Conservation (phyloP, 35 echinoderm and acorn worm genomes). For the Hemicentrotus pulcherrimus region DNA sequence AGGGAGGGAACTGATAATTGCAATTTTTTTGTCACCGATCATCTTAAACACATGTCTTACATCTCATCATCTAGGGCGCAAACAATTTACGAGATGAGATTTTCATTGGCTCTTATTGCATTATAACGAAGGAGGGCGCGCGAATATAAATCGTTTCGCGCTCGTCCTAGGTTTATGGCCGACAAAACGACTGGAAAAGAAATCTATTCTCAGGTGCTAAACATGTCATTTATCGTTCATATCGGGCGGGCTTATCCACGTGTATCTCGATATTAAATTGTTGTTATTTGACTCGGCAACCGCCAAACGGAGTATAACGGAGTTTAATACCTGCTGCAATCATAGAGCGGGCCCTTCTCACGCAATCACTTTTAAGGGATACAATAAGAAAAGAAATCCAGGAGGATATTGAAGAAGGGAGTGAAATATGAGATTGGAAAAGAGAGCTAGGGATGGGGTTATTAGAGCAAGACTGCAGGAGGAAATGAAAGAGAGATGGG, state of each 20-base stretch:
- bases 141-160: conserved; percentile 34
- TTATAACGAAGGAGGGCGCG: conserved; percentile 34
- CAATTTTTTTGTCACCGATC: conserved; percentile 42
- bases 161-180: not conserved
- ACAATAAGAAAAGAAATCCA: not conserved
- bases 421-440: not conserved
- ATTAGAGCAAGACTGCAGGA: not conserved
- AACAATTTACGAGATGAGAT: conserved; percentile 31
- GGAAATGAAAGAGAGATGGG: too few species aligned
- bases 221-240: conserved; percentile 36
- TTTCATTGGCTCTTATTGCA: conserved; percentile 28
- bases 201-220: conserved; percentile 39
- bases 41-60: conserved; percentile 39
- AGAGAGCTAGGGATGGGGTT: not conserved
- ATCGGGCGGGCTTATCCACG: conserved; percentile 1
- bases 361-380: conserved; percentile 27
- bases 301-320: conserved; percentile 47
- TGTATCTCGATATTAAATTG: conserved; percentile 37
- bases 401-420: not conserved
- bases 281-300: conserved; percentile 41
- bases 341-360: not conserved
- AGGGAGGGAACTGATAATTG: conserved; percentile 42
- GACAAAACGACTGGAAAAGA: conserved; percentile 33
- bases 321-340: conserved; percentile 23
- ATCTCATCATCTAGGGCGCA: conserved; percentile 4